Conservation (phyloP, 2,113 vertebrate species). For the Chaetodon auriga region DNA sequence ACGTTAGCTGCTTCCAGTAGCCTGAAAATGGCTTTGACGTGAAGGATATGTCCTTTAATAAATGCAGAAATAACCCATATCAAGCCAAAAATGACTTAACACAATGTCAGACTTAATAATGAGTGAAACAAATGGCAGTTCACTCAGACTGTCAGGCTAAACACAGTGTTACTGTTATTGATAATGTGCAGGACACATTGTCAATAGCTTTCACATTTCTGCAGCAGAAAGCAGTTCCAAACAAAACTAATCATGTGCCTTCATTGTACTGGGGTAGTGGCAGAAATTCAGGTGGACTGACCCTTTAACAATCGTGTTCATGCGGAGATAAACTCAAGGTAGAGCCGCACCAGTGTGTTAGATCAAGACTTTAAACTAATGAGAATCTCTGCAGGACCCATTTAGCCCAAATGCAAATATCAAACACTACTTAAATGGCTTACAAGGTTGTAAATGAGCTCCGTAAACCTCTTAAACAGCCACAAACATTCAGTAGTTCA, state of each 20-base stretch:
- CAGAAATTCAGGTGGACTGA: not conserved
- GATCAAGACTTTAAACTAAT: not conserved
- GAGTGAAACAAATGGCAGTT: not conserved
- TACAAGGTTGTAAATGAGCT: constrained; percentile 32
- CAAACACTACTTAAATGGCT: not conserved
- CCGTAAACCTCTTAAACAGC: constrained; percentile 1
- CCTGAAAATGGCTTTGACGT: no score
- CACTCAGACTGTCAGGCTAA: not conserved
- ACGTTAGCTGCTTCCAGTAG: no score
- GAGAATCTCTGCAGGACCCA: not conserved
- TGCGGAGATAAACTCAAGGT: not conserved
- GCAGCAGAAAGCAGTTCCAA: not conserved
- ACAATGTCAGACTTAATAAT: not conserved
- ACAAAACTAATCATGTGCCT: not conserved
- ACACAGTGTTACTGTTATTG: not conserved
- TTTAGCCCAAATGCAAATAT: not conserved
- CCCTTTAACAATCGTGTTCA: not conserved
- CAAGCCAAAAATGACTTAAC: not conserved
- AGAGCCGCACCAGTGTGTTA: rapidly evolving
- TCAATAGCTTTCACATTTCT: not conserved
- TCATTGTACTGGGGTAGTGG: not conserved
- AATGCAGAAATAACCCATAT: not conserved
- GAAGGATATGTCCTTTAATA: not conserved
- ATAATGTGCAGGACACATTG: not conserved
- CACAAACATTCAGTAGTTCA: constrained; percentile 7